A percentile compares a stretch with the other conserved stretches of the same genome.
Conservation (phyloP, 2,888 invertebrate genomes). For the Athalia cordata region DNA sequence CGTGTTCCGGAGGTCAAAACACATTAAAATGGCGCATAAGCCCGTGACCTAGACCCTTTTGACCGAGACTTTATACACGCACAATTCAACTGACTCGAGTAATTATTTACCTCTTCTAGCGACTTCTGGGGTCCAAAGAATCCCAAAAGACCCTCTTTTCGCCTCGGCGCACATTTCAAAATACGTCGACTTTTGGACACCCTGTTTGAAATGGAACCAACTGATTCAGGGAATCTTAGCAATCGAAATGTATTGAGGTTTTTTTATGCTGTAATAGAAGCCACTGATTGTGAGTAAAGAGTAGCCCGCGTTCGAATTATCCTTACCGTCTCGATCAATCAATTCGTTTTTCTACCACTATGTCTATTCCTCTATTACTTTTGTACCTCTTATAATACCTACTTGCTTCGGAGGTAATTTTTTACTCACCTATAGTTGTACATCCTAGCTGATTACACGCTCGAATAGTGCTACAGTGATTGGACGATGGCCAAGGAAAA, state of each 20-base stretch:
- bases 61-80: conserved; percentile 9
- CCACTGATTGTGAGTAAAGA: no score
- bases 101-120: conserved; percentile 39
- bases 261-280: not conserved
- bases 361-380: not conserved
- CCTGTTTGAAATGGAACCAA: conserved; percentile 1
- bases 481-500: conserved; percentile 16
- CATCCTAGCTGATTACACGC: conserved; percentile 16
- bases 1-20: no score
- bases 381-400: not conserved
- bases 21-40: no score
- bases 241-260: conserved; percentile 10
- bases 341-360: not conserved
- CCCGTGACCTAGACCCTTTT: not conserved
- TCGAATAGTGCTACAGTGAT: conserved; percentile 14
- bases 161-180: not conserved
- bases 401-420: not conserved
- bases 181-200: not conserved
- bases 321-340: not conserved
- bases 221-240: conserved; percentile 23
- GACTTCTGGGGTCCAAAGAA: conserved; percentile 38
- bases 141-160: conserved; percentile 7
- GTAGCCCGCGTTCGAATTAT: no score
- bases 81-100: conserved; percentile 24
- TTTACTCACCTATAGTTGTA: not conserved